Evolutionary conservation across 2,888 invertebrate genomes (phyloP), one percentile per base, ranked within the genome.

Genomic region (Drosophila greeni): DNA sequence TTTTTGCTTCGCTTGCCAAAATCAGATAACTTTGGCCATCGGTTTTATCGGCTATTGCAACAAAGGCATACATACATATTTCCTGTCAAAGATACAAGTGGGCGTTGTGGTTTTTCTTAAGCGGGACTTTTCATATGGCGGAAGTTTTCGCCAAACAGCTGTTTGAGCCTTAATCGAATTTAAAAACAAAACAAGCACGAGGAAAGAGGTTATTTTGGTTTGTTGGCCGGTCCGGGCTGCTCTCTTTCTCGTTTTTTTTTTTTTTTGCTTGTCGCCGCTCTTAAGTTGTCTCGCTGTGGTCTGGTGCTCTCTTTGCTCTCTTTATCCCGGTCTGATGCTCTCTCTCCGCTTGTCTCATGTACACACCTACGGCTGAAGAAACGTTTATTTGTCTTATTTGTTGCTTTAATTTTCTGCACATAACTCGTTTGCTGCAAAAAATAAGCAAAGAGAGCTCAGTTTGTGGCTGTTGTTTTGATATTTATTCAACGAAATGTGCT

Each of bases 361-460:
- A 82, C 80, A 82, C 77, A 77, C 81, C 77, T 77, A 67, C 55
- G 72, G 29, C 5, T 47, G 39, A 48, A 43, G 56, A 37, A 37
- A 49, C 26, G 34, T 55, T 54, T 40, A 33, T 43, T 36, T 62
- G 43, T 62, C 39, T 37, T 53, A 39, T 54, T 64, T 64, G 31
- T 39, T 43, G 34, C 29, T 33, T 64, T 40, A 31, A 34, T 23
- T 42, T 52, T 36, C 43, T 53, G 51, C 73, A 62, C 74, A 73
- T 79, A 82, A 76, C 76, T 82, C 66, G 76, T 82, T 81, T 72
- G 75, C 69, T 72, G 72, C 77, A 72, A 74, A 59, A 76, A 33
- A 26, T 29, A 52, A 31, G 16, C 29, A 39, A 39, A 37, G 23
- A n/a, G 20, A 36, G 23, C 36, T 40, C 33, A 4, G 26, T 59